Evolutionary conservation across 1,140 invertebrate species (phyloP).

Genomic region (Pissodes strobi): DNA sequence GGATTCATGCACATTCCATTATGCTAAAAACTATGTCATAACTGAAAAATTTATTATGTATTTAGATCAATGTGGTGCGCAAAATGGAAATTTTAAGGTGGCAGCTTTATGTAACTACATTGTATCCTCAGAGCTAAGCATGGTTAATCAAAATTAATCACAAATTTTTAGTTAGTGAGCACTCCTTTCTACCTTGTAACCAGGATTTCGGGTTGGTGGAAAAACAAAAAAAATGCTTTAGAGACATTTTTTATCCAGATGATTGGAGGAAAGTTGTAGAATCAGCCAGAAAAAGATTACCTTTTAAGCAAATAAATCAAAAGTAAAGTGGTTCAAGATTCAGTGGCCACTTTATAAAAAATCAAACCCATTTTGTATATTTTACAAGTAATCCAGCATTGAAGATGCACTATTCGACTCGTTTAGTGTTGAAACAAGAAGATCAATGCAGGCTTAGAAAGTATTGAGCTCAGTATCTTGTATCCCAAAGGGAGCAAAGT

Average conservation of each 20-base stretch:
- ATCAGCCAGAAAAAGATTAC: no score
- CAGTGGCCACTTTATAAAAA: no score
- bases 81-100: slow-evolving; percentile 36
- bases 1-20: slow-evolving; percentile 25
- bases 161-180: slow-evolving; percentile 40
- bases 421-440: no score
- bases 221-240: not conserved
- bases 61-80: no score
- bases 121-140: not conserved
- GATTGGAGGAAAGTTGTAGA: not conserved
- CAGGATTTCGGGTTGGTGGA: not conserved
- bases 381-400: no score
- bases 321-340: no score
- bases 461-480: not conserved
- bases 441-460: no score
- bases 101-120: slow-evolving; percentile 3
- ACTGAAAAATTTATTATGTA: slow-evolving; percentile 33
- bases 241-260: slow-evolving; percentile 7
- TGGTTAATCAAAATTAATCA: slow-evolving; percentile 34
- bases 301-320: no score
- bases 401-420: no score
- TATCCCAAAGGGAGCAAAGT: slow-evolving; percentile 10
- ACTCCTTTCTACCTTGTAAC: slow-evolving; percentile 1
- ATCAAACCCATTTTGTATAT: no score
- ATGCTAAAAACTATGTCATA: slow-evolving; percentile 2